Evolutionary conservation across 1,140 invertebrate species (phyloP), one percentile per base, ranked within the genome.

Genomic region (Drosophila repleta): DNA sequence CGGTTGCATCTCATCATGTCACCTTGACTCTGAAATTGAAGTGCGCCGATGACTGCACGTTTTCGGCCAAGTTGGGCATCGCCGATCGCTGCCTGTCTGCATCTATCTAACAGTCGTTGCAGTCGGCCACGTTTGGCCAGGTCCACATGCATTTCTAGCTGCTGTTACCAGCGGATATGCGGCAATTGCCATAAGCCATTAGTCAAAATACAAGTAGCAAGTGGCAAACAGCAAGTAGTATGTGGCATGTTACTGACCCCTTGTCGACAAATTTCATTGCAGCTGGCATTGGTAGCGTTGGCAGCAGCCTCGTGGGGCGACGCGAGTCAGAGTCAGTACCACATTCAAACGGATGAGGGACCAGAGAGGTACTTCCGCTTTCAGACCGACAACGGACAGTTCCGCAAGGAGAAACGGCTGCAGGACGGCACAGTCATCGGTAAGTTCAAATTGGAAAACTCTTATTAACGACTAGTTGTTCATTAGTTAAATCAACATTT

Each of bases 261-360:
- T 52, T 61, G 57, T 68, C 35, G 51, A 64, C 60, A 63, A 64
- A 56, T 57, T 29, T 46, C 49, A 39, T 80, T 90, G 66, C 76
- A 91, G 90, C 55, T 90, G 71, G 57, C 79, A 37, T 18, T 87
- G 43, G 39, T 78, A 35, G 56, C 71, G 48, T 58, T 87, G 71
- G 75, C 75, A 67, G 45, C 71, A 18, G 76, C 70, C 29, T 78
- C 77, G 20, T 81, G 77, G 66, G 84, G 81, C 48, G 71, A 76
- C 17, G 56, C 80, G 15, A 90, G 87, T 29, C 74, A 82, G 21
- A 88, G 88, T 35, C 96, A 97, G 92, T 97, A 97, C 91, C 96
- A 97, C 92, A 96, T 97, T 77, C 97, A 97, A 92, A 97, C 96
- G n/a, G 97, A 97, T 88, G 96, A 97, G 92, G 96, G 96, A 20